Conservation (phyloP, 64 coral and sea anemone genomes). For the Montipora cactus region DNA sequence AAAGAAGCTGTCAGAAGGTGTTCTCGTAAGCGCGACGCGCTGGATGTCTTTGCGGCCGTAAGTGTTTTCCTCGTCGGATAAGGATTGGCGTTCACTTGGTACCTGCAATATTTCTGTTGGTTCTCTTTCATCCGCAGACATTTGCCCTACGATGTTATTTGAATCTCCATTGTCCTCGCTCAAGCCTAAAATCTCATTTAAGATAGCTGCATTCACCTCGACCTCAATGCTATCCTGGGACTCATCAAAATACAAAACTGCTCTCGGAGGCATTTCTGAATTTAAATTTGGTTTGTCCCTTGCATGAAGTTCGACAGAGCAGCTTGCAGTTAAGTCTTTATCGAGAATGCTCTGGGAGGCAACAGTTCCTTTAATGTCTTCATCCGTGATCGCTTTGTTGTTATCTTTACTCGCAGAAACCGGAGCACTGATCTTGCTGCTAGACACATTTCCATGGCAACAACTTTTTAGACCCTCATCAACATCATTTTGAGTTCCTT, state of each 20-base stretch:
- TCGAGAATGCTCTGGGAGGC: not conserved
- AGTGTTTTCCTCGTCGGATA: conserved; percentile 6
- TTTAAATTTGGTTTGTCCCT: not conserved
- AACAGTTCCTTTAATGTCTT: not conserved
- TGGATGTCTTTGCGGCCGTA: conserved; percentile 19
- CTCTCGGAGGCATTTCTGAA: not conserved
- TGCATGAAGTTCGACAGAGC: not conserved
- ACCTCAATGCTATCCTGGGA: not conserved
- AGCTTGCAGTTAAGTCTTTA: not conserved
- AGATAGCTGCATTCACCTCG: not conserved
- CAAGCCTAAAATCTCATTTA: not conserved
- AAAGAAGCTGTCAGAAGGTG: not conserved
- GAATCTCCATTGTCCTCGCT: not conserved
- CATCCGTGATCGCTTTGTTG: not conserved
- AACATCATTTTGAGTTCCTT: not conserved
- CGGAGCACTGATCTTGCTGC: not conserved
- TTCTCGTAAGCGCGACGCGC: not conserved
- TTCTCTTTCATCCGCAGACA: not conserved
- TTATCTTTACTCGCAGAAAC: not conserved
- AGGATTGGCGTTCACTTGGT: not conserved
- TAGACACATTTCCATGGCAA: not conserved
- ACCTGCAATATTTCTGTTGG: not conserved
- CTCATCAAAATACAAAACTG: not conserved
- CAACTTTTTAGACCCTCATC: not conserved
- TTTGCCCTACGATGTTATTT: not conserved